Evolutionary conservation across 2,888 invertebrate genomes (phyloP), one percentile per base, ranked within the genome.

Genomic region (Baccha elongata): DNA sequence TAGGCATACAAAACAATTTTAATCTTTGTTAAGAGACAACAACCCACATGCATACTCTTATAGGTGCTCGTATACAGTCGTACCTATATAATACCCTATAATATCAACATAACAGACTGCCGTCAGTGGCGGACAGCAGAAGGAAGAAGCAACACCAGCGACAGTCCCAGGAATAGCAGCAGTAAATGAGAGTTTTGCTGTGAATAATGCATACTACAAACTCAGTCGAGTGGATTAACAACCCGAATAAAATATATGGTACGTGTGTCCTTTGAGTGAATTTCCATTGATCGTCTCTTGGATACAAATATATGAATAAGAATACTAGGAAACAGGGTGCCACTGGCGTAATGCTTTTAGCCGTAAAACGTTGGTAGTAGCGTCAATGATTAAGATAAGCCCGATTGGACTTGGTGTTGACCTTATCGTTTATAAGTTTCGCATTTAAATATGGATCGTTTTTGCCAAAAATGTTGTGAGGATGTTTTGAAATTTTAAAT

Each of bases 171-270:
- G 53, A 8, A 29, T 26, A 62, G 52, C 46, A 42, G 48, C 35
- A 64, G 50, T 69, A 74, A 69, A 69, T 78, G 23, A 26, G 23
- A 78, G 55, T 73, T 40, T 76, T 55, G 44, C 67, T 67, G 78
- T 78, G 83, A 78, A 83, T 83, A 83, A 78, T 83, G 78, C 72
- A 83, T 78, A 60, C 68, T 83, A 71, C 72, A 50, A 72, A 64
- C 48, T 68, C 83, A 78, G 78, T 78, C 72, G 78, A 83, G 83
- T 83, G 83, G 83, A 78, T 78, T 83, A 83, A 78, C 83, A 78
- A 83, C 73, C 64, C 72, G 72, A 72, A 83, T 73, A 73, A 83
- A 83, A 73, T 68, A 62, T 78, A 76, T 8, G 21, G 21, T 13
- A 23, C 64, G 72, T n/a, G n/a, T n/a, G n/a, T 68, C 78, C 62